A percentile compares a stretch with the other conserved stretches of the same genome.
phyloP scores from a whole-genome alignment of 2,888 invertebrate species.

The Dorcus parallelipipedus region DNA sequence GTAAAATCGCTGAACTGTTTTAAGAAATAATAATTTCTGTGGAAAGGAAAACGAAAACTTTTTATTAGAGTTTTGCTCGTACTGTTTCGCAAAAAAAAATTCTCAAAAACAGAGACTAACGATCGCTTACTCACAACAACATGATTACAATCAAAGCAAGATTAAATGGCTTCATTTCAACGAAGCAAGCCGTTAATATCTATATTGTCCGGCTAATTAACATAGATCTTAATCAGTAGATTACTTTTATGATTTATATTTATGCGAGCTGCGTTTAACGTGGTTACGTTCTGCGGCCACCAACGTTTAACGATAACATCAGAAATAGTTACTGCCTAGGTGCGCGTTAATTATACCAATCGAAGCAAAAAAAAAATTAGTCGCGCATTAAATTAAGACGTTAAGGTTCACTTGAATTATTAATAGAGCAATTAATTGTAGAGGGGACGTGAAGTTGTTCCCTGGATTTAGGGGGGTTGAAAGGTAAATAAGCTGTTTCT shows the following conservation, averaged over 20 bases:
- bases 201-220: slow-evolving; percentile 24
- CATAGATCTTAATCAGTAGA: slow-evolving; percentile 28
- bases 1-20: no score
- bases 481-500: no score
- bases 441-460: no score
- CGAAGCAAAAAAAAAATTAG: not conserved
- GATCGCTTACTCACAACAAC: slow-evolving; percentile 2
- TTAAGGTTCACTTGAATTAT: not conserved
- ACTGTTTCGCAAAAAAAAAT: no score
- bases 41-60: no score
- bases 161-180: not conserved
- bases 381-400: not conserved
- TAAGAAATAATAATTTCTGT: no score
- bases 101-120: not conserved
- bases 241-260: slow-evolving; percentile 27
- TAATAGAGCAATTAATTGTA: no score
- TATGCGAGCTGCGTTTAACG: not conserved
- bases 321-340: not conserved
- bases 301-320: slow-evolving; percentile 3
- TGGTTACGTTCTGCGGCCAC: not conserved
- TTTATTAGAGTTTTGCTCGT: no score
- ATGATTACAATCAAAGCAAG: not conserved
- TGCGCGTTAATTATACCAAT: slow-evolving; percentile 1
- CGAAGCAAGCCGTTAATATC: slow-evolving; percentile 17
- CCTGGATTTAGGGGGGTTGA: no score